Evolutionary conservation across 2,113 vertebrate species (phyloP).

Genomic region (Larimichthys polyactis): DNA sequence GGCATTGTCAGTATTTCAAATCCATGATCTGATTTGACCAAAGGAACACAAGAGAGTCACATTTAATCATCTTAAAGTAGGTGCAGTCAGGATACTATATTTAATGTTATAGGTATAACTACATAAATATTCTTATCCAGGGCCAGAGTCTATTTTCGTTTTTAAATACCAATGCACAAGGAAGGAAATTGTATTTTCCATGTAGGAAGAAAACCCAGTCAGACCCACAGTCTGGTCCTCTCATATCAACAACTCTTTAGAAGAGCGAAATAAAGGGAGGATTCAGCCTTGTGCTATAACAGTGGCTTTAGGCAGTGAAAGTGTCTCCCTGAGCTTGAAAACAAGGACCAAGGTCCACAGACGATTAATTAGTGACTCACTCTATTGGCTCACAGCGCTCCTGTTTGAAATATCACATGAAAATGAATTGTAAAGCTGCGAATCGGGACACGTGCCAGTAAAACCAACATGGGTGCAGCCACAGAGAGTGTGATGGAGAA

Average conservation of each 20-base stretch:
- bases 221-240: not conserved
- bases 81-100: not conserved
- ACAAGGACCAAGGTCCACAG: not conserved
- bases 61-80: not conserved
- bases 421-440: not conserved
- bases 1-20: constrained; percentile 20
- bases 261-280: not conserved
- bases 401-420: not conserved
- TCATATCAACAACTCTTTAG: not conserved
- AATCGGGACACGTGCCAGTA: not conserved
- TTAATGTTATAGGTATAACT: not conserved
- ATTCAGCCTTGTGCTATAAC: not conserved
- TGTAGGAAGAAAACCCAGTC: not conserved
- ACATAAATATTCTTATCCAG: not conserved
- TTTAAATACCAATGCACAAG: not conserved
- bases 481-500: not conserved
- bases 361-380: constrained; percentile 1
- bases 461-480: not conserved
- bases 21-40: constrained; percentile 6
- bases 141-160: not conserved
- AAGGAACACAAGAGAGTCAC: not conserved
- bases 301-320: not conserved
- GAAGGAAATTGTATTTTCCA: not conserved
- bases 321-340: not conserved
- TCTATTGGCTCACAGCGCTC: not conserved